Base-by-base conservation (phyloP, 2,888 invertebrate species). In the Pherbina coryleti region DNA sequence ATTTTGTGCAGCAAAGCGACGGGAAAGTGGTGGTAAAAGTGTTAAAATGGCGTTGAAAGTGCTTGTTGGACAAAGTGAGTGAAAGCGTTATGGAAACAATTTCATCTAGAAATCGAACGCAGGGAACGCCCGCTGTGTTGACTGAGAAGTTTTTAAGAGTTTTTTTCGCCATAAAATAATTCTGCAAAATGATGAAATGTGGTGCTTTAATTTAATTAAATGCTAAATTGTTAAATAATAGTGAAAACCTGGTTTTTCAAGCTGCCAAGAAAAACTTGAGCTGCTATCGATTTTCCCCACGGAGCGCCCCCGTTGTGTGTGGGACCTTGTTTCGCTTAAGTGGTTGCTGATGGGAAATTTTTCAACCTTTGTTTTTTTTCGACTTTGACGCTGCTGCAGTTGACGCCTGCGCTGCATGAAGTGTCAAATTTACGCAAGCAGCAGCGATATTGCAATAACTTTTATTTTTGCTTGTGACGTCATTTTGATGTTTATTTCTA, bases 11-110 rank as follows among this genome's bases (percentile, higher is more conserved):
- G 44, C 25, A 72, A 53, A 51, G 14, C 34, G 14, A 1, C 17
- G 55, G 37, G 53, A 44, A 67, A 67, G 31, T 67, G 67, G 34
- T 19, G 66, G 49, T 49, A 55, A 70, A 49, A 76, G 28, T 55
- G 75, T 28, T 44, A 86, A 87, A 91, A 96, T 96, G 96, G 95
- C 96, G 91, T 92, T 96, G 88, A 96, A 96, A 92, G 93, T 93
- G 89, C 93, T 94, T 90, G 96, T 96, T 88, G 96, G 96, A 82
- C 95, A 94, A 92, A 96, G 96, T 96, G 91, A 95, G 95, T 95
- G 74, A 2, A 64, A 69, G 25, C 0, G 49, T 17, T 4, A 25
- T 9, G 31, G 25, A 34, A 34, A 5, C 34, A 66, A 66, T 17
- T n/a, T 4, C n/a, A 69, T n/a, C 22, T 44, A 25, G 3, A 49